Evolutionary conservation across 2,888 invertebrate genomes (phyloP).

Genomic region (Stenodera caucasica): DNA sequence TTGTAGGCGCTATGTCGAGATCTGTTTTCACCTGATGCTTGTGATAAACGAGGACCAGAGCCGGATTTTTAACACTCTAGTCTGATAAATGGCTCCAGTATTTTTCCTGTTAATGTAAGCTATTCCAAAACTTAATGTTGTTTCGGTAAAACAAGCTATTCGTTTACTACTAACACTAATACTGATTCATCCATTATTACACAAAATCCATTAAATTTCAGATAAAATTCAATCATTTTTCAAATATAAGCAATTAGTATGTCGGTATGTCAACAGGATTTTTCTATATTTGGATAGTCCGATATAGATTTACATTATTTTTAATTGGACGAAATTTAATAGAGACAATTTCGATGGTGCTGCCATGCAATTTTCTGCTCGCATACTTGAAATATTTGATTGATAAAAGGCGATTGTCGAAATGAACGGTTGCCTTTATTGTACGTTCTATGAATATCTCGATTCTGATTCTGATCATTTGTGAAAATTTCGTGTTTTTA

Average conservation of each 20-base stretch:
- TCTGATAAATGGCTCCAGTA: conserved; percentile 24
- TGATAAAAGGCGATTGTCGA: too few relatives aligned
- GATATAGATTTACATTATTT: background rate
- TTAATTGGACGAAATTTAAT: too few relatives aligned
- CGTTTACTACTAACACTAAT: conserved; percentile 25
- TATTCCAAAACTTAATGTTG: conserved; percentile 27
- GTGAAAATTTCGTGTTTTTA: too few relatives aligned
- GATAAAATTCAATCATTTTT: conserved; percentile 1
- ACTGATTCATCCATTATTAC: conserved; percentile 15
- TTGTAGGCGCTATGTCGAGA: background rate
- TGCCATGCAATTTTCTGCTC: too few relatives aligned
- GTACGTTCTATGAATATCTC: too few relatives aligned
- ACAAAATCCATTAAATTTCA: conserved; percentile 16
- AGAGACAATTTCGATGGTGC: too few relatives aligned
- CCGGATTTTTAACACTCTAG: conserved; percentile 22
- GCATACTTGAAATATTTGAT: too few relatives aligned
- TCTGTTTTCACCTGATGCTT: conserved; percentile 3
- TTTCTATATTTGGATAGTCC: background rate
- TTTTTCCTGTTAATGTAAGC: conserved; percentile 27
- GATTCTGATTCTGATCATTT: too few relatives aligned
- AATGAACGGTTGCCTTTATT: too few relatives aligned
- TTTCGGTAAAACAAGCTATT: conserved; percentile 27
- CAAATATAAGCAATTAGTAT: conserved; percentile 7
- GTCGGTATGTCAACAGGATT: conserved; percentile 12
- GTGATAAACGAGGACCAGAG: conserved; percentile 18